Conservation (phyloP, 1,140 invertebrate genomes). For the Neodiprion lecontei region DNA sequence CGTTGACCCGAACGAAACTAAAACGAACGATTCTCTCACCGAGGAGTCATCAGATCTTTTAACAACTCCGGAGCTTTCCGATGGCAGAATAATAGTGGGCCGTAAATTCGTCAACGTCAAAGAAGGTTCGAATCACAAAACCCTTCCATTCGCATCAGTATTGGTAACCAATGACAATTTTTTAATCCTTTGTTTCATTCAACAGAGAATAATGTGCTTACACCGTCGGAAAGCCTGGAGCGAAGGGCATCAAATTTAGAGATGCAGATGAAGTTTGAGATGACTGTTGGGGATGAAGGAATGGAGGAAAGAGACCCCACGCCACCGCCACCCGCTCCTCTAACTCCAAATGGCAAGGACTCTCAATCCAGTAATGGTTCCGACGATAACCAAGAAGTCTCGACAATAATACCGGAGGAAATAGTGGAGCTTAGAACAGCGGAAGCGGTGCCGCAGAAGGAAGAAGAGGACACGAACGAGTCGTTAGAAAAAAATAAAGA, state of each 20-base stretch:
- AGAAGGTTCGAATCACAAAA: background rate
- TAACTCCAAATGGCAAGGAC: background rate
- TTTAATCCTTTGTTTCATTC: too few relatives aligned
- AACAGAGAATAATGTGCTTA: too few relatives aligned
- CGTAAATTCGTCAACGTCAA: conserved; percentile 28
- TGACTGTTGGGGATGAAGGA: too few relatives aligned
- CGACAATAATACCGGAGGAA: background rate
- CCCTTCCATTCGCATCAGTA: too few relatives aligned
- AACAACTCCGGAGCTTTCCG: conserved; percentile 19
- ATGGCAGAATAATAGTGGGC: conserved; percentile 27
- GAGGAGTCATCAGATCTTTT: conserved; percentile 41
- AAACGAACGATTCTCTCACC: conserved; percentile 25
- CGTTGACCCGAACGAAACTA: conserved; percentile 32
- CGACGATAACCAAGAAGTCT: background rate
- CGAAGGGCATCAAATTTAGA: too few relatives aligned
- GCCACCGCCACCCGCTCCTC: background rate
- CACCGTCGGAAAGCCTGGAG: too few relatives aligned
- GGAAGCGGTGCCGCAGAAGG: background rate
- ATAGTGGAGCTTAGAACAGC: background rate
- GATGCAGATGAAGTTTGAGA: too few relatives aligned
- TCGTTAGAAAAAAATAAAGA: background rate
- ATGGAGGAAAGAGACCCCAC: too few relatives aligned
- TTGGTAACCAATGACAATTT: too few relatives aligned
- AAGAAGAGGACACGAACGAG: background rate
- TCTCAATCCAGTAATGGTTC: background rate